Evolutionary conservation across 2,797 vertebrate genomes (phyloP).

Genomic region (Enteromius mattozi): DNA sequence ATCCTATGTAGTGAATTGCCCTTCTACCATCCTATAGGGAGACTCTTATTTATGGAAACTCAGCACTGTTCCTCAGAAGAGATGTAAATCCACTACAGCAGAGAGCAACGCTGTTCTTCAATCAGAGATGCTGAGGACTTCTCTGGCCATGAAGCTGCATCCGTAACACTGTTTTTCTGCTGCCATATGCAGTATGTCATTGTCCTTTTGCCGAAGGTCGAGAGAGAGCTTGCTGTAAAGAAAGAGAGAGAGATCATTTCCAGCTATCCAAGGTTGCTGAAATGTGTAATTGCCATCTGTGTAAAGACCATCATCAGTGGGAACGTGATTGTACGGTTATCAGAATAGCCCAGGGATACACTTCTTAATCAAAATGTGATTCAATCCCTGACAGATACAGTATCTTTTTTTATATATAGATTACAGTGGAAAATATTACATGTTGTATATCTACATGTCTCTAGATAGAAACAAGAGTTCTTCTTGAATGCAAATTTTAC

Average conservation of each 20-base stretch:
- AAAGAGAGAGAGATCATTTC: slow-evolving; percentile 10
- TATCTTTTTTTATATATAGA: background rate
- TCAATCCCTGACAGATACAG: background rate
- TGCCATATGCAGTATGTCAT: background rate
- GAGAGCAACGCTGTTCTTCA: background rate
- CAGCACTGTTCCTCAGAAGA: background rate
- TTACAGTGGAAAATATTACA: background rate
- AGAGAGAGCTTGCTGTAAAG: slow-evolving; percentile 13
- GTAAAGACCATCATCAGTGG: slow-evolving; percentile 3
- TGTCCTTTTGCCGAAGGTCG: slow-evolving; percentile 2
- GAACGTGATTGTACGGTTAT: background rate
- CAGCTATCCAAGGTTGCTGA: slow-evolving; percentile 19
- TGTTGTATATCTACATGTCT: background rate
- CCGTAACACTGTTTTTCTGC: background rate
- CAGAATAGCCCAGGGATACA: background rate
- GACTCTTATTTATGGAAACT: slow-evolving; percentile 17
- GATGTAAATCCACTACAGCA: background rate
- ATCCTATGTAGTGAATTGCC: background rate
- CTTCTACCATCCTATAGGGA: background rate
- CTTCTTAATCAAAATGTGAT: background rate
- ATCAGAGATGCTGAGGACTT: slow-evolving; percentile 6
- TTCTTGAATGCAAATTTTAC: background rate
- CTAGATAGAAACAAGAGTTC: background rate
- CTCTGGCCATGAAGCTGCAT: slow-evolving; percentile 24
- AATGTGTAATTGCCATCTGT: slow-evolving; percentile 4